Base-by-base conservation (phyloP, 2,113 vertebrate genomes). In the Todiramphus chloris region DNA sequence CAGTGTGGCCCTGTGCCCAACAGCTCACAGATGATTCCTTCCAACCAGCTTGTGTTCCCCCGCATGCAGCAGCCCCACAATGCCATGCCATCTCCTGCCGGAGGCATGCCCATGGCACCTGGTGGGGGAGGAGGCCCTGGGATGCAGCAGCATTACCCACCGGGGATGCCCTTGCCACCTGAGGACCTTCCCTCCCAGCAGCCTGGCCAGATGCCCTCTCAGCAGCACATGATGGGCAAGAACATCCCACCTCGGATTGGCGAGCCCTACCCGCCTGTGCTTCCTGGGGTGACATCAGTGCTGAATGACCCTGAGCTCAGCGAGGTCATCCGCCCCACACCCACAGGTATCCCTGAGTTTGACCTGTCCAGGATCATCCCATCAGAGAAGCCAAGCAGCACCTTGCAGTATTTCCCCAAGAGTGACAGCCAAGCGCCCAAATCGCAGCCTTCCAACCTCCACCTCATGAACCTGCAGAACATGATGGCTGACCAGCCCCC, bases 361-460 rank as follows among this genome's bases (percentile, higher is more conserved):
- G 99, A 99, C 96, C 98, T 99, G 39, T 99, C 99, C 33, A 98
- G 99, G 91, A 99, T 99, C 98, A 99, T 99, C 98, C 99, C 99
- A 0, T 99, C 99, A 0, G 99, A 99, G 98, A 99, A 99, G 95
- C 99, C 99, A 56, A 99, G 99, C 96, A 99, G 99, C 98, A 99
- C 99, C 62, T 98, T 99, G 94, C 99, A 99, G 98, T 99, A 99
- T 98, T 99, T 99, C 96, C 99, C 99, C 66, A 99, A 99, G 96
- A 98, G 95, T 0, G 99, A 99, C 94, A 97, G 96, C 90, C 98
- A 98, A 90, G 96, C 96, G 4, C 94, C 97, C 80, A 98, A 98
- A 95, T 96, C 97, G 5, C 98, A 98, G 96, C 98, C 99, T 68
- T 99, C 99, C 94, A 99, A 99, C 97, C 99, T 99, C 85, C 99